Evolutionary conservation across 2,797 vertebrate genomes (phyloP).

Genomic region (Protosalanx chinensis): DNA sequence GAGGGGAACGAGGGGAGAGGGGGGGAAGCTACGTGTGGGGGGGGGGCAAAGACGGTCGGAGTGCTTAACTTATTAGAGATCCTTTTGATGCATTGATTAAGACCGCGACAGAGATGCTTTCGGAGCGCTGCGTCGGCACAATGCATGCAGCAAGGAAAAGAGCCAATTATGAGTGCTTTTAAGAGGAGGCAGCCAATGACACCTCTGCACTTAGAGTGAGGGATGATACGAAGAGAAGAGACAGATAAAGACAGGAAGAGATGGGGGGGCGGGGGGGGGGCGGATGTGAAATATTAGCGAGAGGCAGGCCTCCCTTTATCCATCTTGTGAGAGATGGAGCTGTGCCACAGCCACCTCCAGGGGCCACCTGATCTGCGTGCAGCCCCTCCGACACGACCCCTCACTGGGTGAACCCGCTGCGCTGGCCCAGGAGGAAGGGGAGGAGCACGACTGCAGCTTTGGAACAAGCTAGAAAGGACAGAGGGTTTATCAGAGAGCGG

Average conservation of each 20-base stretch:
- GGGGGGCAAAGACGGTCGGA: conserved; percentile 29
- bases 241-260: conserved; percentile 22
- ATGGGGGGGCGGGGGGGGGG: conserved; percentile 11
- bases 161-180: conserved; percentile 59
- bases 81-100: conserved; percentile 70
- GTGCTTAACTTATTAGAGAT: conserved; percentile 57
- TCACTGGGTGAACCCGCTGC: conserved; percentile 42
- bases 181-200: conserved; percentile 44
- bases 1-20: conserved; percentile 17
- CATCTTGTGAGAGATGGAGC: conserved; percentile 10
- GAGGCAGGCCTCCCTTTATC: conserved; percentile 19
- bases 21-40: conserved; percentile 43
- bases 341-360: background rate
- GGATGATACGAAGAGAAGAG: conserved; percentile 34
- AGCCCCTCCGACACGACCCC: conserved; percentile 25
- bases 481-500: conserved; percentile 25
- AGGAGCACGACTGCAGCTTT: conserved; percentile 25
- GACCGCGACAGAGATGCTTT: conserved; percentile 53
- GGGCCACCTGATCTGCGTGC: conserved; percentile 3
- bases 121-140: conserved; percentile 42
- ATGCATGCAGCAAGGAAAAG: conserved; percentile 34
- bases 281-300: conserved; percentile 26
- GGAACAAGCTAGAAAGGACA: conserved; percentile 43
- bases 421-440: conserved; percentile 38
- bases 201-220: conserved; percentile 29